Evolutionary conservation across 2,113 vertebrate species (phyloP).

Genomic region (Kryptolebias marmoratus): DNA sequence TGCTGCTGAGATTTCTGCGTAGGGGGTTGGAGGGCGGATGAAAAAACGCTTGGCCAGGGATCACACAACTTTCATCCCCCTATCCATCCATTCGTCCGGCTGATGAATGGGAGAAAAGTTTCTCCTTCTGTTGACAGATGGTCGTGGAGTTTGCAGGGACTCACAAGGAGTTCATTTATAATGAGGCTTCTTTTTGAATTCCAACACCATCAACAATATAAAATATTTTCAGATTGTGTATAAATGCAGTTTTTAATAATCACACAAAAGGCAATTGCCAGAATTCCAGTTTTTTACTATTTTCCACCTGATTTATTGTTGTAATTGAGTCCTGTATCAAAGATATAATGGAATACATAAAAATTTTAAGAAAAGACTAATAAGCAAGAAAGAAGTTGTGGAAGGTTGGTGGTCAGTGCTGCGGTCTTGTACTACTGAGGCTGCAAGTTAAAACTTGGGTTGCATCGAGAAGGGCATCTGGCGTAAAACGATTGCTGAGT

Average conservation of each 20-base stretch:
- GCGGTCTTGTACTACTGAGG: too few relatives aligned
- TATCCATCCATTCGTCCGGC: conserved; percentile 54
- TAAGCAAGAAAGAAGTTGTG: too few relatives aligned
- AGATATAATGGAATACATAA: too few relatives aligned
- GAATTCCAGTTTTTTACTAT: conserved; percentile 29
- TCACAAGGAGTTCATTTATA: conserved; percentile 68
- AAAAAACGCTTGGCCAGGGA: conserved; percentile 69
- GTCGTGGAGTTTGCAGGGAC: conserved; percentile 58
- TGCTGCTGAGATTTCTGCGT: conserved; percentile 66
- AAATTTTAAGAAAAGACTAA: too few relatives aligned
- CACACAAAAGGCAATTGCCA: conserved; percentile 31
- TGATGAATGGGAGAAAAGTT: conserved; percentile 71
- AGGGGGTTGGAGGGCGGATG: conserved; percentile 71
- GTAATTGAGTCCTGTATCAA: not conserved
- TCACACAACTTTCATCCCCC: conserved; percentile 63
- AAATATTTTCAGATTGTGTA: conserved; percentile 60
- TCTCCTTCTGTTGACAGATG: conserved; percentile 71
- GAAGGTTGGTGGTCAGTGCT: too few relatives aligned
- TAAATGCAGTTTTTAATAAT: conserved; percentile 55
- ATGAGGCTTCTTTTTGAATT: conserved; percentile 61
- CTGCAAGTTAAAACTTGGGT: too few relatives aligned
- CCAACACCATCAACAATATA: conserved; percentile 53
- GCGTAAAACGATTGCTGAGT: too few relatives aligned
- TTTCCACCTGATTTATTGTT: conserved; percentile 35
- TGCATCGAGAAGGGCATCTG: too few relatives aligned